Evolutionary conservation across 2,113 vertebrate genomes (phyloP).

Genomic region (Talpa occidentalis): DNA sequence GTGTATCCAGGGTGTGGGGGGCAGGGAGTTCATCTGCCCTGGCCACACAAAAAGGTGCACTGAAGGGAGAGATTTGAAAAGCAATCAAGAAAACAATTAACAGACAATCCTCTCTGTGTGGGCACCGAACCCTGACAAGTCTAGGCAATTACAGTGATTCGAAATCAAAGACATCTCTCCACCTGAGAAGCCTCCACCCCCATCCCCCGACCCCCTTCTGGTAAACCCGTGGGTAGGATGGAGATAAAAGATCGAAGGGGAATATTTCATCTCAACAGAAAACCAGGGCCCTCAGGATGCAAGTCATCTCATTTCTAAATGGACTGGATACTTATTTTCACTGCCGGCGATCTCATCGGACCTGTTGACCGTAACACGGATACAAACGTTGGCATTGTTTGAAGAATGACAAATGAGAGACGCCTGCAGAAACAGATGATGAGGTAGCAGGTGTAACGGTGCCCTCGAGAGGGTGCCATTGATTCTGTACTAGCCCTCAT

Average conservation of each 20-base stretch:
- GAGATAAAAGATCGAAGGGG: background rate
- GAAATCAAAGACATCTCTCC: background rate
- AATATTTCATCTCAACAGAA: background rate
- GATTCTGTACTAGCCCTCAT: background rate
- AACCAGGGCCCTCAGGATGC: background rate
- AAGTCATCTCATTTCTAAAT: background rate
- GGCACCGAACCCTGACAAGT: background rate
- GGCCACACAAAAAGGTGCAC: background rate
- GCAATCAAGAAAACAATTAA: background rate
- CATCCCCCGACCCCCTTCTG: fast-evolving
- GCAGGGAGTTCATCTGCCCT: background rate
- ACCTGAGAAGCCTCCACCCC: background rate
- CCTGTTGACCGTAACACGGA: background rate
- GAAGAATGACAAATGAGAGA: background rate
- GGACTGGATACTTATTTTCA: background rate
- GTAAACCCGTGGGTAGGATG: background rate
- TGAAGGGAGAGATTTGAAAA: slow-evolving; percentile 22
- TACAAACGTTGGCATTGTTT: background rate
- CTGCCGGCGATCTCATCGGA: background rate
- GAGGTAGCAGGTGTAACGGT: background rate
- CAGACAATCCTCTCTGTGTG: background rate
- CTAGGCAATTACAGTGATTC: background rate
- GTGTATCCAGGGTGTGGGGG: fast-evolving
- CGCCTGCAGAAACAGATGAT: too few relatives aligned
- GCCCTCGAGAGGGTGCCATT: background rate